Conservation (phyloP, 2,888 invertebrate species). For the Actias luna region DNA sequence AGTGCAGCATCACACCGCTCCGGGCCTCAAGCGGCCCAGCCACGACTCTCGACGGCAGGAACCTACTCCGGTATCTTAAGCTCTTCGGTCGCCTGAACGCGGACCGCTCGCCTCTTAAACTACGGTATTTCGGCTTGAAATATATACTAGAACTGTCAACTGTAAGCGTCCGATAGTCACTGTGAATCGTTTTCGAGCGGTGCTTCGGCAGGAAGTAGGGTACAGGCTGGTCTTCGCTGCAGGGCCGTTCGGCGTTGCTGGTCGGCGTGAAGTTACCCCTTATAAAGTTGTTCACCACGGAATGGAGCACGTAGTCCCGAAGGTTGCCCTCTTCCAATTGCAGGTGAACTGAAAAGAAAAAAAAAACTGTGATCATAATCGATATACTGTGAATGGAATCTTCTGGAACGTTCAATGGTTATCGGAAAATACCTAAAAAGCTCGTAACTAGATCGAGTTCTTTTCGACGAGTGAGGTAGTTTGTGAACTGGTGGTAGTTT, state of each 20-base stretch:
- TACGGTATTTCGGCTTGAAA: slow-evolving; percentile 60
- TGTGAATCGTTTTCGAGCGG: slow-evolving; percentile 41
- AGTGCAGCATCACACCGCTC: slow-evolving; percentile 55
- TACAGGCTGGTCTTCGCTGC: slow-evolving; percentile 52
- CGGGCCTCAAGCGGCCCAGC: slow-evolving; percentile 59
- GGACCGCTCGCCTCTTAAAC: slow-evolving; percentile 52
- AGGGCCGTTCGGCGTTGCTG: slow-evolving; percentile 56
- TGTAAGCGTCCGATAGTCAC: slow-evolving; percentile 40
- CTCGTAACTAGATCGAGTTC: no score
- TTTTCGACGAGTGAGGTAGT: no score
- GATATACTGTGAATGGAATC: no score
- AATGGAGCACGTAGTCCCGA: slow-evolving; percentile 68
- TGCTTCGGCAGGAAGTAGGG: slow-evolving; percentile 69
- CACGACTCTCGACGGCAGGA: slow-evolving; percentile 58
- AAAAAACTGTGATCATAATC: no score
- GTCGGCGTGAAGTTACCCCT: slow-evolving; percentile 74
- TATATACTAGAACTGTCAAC: slow-evolving; percentile 41
- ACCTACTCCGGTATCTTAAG: slow-evolving; percentile 53
- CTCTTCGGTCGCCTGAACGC: slow-evolving; percentile 44
- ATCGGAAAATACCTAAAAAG: no score
- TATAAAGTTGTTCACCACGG: slow-evolving; percentile 61
- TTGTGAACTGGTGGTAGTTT: no score
- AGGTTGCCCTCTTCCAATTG: slow-evolving; percentile 55
- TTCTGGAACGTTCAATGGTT: no score
- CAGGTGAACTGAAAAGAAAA: slow-evolving; percentile 66